These are phyloP conservation scores for Pagetopsis macropterus DNA, from an alignment of 2,797 vertebrate species.

Conservation along the genomic window DNA sequence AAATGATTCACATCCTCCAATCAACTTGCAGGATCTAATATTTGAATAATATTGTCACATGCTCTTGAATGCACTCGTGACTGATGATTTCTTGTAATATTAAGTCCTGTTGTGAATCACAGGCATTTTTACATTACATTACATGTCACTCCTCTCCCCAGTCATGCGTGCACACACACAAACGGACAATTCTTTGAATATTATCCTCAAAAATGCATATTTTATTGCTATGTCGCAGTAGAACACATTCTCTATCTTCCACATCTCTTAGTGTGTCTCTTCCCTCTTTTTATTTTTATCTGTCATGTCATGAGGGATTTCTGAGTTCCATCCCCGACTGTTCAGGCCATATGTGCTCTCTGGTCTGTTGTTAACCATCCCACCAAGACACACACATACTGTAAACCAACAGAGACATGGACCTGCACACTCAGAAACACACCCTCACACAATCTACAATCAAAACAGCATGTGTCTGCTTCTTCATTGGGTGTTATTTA, in stretches of 20 bases:
- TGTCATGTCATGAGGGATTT: constrained; percentile 71
- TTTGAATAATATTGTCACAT: constrained; percentile 6
- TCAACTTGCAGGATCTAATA: neutral
- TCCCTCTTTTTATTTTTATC: constrained; percentile 66
- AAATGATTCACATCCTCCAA: neutral
- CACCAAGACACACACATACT: constrained; percentile 43
- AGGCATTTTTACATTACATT: neutral
- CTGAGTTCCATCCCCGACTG: constrained; percentile 68
- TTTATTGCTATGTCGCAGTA: constrained; percentile 12
- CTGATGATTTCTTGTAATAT: neutral
- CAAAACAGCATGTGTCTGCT: constrained; percentile 54
- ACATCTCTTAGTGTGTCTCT: constrained; percentile 20
- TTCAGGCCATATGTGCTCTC: constrained; percentile 73
- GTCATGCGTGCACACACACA: neutral
- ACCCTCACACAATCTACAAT: constrained; percentile 35
- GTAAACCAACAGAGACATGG: neutral
- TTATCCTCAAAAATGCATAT: constrained; percentile 10
- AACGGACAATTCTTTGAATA: constrained; percentile 1
- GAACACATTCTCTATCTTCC: neutral
- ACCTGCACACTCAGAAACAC: constrained; percentile 13
- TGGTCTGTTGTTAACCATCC: constrained; percentile 54
- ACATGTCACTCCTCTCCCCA: neutral
- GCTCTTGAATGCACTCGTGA: neutral
- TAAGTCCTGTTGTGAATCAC: constrained; percentile 1
- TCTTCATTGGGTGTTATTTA: constrained; percentile 30